Percentiles rank a stretch among this genome's conserved stretches.
phyloP scores from a whole-genome alignment of 2,888 invertebrate species.

The Caenorhabditis macrosperma region DNA sequence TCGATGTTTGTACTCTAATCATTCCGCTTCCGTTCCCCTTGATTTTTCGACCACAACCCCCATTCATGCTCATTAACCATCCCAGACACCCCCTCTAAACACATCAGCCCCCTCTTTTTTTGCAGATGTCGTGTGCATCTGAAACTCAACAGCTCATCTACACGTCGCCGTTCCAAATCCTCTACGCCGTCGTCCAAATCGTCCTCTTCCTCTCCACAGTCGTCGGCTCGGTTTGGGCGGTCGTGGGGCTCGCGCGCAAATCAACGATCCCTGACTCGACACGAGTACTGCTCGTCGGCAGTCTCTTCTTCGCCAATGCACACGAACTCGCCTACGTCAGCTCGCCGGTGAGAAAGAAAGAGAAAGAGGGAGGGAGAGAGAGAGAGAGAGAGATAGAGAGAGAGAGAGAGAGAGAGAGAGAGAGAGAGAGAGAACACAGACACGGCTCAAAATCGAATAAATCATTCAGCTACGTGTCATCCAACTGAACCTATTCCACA shows the following conservation, averaged over 20 bases:
- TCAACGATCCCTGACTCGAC: conserved; percentile 42
- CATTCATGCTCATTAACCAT: neutral
- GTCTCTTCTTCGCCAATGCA: conserved; percentile 40
- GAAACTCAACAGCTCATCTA: conserved; percentile 23
- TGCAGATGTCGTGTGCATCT: conserved; percentile 45
- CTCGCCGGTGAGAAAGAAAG: conserved; percentile 30
- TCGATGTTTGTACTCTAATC: neutral
- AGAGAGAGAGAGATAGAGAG: too few relatives aligned
- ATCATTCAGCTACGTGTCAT: conserved; percentile 19
- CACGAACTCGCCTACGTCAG: conserved; percentile 42
- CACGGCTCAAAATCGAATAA: too few relatives aligned
- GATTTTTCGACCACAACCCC: too few relatives aligned
- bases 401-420: too few relatives aligned
- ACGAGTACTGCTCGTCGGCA: conserved; percentile 31
- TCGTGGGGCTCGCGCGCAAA: conserved; percentile 24
- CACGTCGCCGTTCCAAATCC: conserved; percentile 23
- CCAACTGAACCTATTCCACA: conserved; percentile 23
- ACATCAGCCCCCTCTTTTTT: neutral
- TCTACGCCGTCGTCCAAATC: conserved; percentile 32
- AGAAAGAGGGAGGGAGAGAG: too few relatives aligned
- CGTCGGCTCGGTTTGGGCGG: conserved; percentile 23
- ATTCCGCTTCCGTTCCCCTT: neutral
- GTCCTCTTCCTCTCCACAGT: conserved; percentile 28
- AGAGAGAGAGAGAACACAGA: too few relatives aligned
- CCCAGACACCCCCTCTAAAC: neutral